Base-by-base conservation (phyloP, 2,797 vertebrate species). In the Spatula clypeata region DNA sequence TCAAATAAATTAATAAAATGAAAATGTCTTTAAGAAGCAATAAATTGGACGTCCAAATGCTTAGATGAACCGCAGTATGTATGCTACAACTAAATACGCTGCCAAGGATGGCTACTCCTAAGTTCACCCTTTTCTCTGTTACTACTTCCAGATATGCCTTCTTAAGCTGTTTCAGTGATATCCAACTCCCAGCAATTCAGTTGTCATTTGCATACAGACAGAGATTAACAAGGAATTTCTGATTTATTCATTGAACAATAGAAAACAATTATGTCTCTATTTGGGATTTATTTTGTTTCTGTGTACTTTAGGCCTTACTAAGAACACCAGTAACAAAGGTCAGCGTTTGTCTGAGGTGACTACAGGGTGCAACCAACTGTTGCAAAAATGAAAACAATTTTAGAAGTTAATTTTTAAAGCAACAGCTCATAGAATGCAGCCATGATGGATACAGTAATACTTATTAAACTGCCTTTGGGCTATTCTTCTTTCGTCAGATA, bases 1-100 rank as follows among this genome's bases (percentile, higher is more conserved):
- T 6, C 19, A 80, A 90, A 53, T 6, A 21, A 72, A 62, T 0
- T 0, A 47, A 8, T 51, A 74, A 80, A 86, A 76, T 31, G 3
- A 73, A 73, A 66, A 31, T 13, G 5, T 17, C 61, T 60, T 32
- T 15, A 81, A 1, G 4, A 86, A 89, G 54, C 19, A 75, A 19
- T 53, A 81, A 47, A 34, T 27, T 12, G 26, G 47, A 10, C 18
- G 1, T 26, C 64, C 13, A 19, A 75, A 36, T 18, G 9, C 81
- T 69, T 64, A 29, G 65, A 36, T 6, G 40, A 84, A 66, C 32
- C n/a, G 0, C 0, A 86, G 21, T 13, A 54, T 0, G 11, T 19
- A 24, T 20, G 49, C n/a, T 76, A 58, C 55, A 76, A 67, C 18
- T 71, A 31, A 79, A 75, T 26, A 61, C 0, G n/a, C 6, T 29